Evolutionary conservation across 2,113 vertebrate genomes (phyloP).

Genomic region (Columbina picui): DNA sequence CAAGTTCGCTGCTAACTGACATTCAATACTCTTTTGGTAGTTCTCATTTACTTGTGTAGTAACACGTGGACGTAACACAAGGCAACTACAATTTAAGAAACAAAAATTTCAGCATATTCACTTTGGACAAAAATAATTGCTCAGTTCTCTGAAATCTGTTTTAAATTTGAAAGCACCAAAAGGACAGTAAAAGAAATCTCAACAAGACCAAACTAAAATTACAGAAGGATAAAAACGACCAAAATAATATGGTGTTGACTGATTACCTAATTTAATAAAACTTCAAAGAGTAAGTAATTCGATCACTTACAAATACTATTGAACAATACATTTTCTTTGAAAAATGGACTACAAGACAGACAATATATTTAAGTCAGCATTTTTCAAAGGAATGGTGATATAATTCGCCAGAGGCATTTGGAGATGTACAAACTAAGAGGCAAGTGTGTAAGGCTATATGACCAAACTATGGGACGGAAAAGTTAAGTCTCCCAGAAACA

Average conservation of each 20-base stretch:
- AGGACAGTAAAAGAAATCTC: neutral
- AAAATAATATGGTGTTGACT: neutral
- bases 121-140: neutral
- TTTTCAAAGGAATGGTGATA: fast-evolving
- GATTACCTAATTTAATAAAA: neutral
- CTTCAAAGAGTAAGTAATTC: neutral
- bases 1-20: neutral
- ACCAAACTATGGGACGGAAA: neutral
- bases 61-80: neutral
- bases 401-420: neutral
- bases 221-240: neutral
- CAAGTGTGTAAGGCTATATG: neutral
- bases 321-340: neutral
- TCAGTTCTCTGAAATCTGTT: neutral
- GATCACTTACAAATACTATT: neutral
- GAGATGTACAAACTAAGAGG: neutral
- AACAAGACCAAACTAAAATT: neutral
- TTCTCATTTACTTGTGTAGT: neutral
- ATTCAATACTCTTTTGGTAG: neutral
- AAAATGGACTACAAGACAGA: neutral
- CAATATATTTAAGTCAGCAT: neutral
- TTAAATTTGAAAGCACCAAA: neutral
- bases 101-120: neutral
- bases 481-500: neutral
- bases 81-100: neutral